Conservation (phyloP, 1,140 invertebrate genomes). For the Aphelinus atriplicis region DNA sequence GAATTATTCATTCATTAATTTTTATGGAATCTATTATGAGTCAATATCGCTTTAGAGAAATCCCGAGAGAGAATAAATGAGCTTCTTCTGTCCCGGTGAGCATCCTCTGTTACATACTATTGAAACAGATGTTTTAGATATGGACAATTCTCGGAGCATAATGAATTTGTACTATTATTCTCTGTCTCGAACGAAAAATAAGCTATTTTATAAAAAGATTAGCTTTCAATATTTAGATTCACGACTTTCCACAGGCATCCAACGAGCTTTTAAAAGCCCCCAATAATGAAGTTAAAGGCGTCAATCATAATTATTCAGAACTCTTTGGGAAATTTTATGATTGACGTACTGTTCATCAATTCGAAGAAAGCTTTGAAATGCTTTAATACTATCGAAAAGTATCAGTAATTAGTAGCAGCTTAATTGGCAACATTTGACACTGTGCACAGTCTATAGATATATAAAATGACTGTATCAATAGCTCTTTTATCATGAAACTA, state of each 20-base stretch:
- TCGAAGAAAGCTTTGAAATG: not conserved
- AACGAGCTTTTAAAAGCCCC: constrained; percentile 9
- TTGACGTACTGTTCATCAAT: constrained; percentile 3
- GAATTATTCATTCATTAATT: no score
- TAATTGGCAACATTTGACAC: not conserved
- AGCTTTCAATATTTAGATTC: no score
- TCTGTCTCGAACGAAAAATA: not conserved
- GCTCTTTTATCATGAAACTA: not conserved
- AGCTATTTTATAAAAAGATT: not conserved
- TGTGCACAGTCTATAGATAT: not conserved
- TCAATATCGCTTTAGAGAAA: no score
- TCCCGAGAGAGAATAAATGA: no score
- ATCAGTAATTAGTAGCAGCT: not conserved
- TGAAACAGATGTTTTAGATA: not conserved
- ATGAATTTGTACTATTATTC: not conserved
- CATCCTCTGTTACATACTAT: no score
- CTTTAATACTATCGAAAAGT: not conserved
- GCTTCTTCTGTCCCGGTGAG: no score
- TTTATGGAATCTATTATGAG: no score
- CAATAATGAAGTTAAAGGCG: constrained; percentile 7
- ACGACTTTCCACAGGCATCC: not conserved
- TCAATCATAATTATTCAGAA: constrained; percentile 21
- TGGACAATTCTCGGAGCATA: not conserved
- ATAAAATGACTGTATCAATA: not conserved
- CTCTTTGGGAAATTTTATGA: constrained; percentile 7